These are phyloP conservation scores for Erebia epiphron DNA, from an alignment of 2,888 invertebrate species.

Conservation along the genomic window DNA sequence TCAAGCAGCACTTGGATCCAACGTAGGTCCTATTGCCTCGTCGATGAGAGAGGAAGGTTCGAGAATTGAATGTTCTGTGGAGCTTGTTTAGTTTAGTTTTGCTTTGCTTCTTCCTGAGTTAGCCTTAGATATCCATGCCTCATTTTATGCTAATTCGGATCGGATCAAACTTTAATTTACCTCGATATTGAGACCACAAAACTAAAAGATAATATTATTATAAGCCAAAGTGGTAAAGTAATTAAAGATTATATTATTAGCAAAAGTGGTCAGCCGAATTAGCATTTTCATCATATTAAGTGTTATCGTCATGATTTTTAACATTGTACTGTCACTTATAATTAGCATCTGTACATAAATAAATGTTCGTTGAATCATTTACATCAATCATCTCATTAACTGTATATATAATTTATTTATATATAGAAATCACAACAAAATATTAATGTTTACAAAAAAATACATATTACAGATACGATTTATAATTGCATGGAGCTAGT, in stretches of 20 bases:
- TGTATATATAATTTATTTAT: constrained; percentile 2
- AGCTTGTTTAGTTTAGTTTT: constrained; percentile 51
- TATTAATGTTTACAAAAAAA: neutral
- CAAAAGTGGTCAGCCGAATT: neutral
- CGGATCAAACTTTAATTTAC: neutral
- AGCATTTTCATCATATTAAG: neutral
- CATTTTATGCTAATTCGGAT: neutral
- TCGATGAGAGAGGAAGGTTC: constrained; percentile 69
- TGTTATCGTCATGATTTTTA: neutral
- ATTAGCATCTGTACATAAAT: neutral
- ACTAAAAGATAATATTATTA: no score
- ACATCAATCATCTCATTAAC: neutral
- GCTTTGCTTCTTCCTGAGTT: constrained; percentile 55
- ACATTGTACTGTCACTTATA: neutral
- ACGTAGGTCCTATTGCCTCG: constrained; percentile 71
- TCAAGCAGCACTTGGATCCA: constrained; percentile 73
- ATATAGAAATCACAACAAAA: constrained; percentile 2
- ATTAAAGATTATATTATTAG: no score
- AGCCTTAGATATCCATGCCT: constrained; percentile 45
- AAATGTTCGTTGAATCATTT: neutral
- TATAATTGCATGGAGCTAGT: neutral
- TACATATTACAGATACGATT: neutral
- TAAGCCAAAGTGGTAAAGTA: no score
- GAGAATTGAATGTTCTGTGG: constrained; percentile 60
- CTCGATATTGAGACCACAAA: no score